Conservation (phyloP, 2,888 invertebrate species). For the Macaria liturata region DNA sequence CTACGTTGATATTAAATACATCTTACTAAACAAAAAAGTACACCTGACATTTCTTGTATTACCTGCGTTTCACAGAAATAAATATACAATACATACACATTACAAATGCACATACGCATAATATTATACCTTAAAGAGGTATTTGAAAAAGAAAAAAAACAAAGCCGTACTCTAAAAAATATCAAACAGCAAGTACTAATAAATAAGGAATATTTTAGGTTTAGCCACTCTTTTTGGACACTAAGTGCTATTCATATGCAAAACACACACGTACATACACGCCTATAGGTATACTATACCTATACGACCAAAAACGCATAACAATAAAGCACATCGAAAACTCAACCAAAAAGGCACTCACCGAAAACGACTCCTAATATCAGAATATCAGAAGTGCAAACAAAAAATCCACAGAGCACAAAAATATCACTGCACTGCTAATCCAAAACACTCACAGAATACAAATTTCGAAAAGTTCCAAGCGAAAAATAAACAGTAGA, state of each 20-base stretch:
- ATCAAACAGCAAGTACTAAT: constrained; percentile 3
- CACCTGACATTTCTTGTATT: no score
- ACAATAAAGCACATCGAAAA: constrained; percentile 40
- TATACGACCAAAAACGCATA: constrained; percentile 24
- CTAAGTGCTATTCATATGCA: constrained; percentile 21
- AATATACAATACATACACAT: no score
- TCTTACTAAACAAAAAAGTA: no score
- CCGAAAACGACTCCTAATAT: constrained; percentile 50
- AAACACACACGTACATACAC: constrained; percentile 5
- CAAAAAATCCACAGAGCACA: constrained; percentile 43
- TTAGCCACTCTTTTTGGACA: constrained; percentile 16
- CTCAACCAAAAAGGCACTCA: constrained; percentile 49
- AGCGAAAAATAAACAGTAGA: constrained; percentile 6
- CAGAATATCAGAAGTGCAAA: constrained; percentile 17
- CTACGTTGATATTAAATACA: no score
- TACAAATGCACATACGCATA: no score
- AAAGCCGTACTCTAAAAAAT: constrained; percentile 7
- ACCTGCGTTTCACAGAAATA: no score
- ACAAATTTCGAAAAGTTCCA: constrained; percentile 6
- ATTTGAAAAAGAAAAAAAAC: constrained; percentile 1
- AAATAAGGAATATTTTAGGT: constrained; percentile 18
- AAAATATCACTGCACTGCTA: constrained; percentile 25
- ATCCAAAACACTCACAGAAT: constrained; percentile 34
- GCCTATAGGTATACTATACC: constrained; percentile 5
- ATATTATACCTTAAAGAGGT: background rate